Conservation (phyloP, 1,140 invertebrate genomes). For the Saxidomus purpurata region DNA sequence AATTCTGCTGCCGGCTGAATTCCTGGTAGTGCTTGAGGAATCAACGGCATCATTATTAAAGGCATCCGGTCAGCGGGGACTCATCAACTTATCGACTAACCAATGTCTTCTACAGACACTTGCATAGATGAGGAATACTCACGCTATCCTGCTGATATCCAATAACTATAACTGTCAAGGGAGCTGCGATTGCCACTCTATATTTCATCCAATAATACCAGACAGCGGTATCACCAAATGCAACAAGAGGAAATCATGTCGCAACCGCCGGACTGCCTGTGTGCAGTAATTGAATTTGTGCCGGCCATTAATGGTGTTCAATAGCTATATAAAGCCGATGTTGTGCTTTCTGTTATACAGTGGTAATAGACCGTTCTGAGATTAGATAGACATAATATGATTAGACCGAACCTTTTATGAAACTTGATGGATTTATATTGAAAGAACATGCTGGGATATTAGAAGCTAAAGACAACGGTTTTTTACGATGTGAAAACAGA, state of each 20-base stretch:
- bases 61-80: background rate
- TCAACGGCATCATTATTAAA: background rate
- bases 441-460: no score
- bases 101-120: background rate
- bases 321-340: background rate
- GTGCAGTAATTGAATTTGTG: constrained; percentile 29
- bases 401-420: no score
- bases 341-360: background rate
- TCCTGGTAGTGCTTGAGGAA: background rate
- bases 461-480: no score
- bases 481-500: no score
- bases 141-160: constrained; percentile 32
- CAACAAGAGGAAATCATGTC: constrained; percentile 31
- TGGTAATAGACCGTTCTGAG: background rate
- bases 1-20: no score
- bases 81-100: constrained; percentile 1
- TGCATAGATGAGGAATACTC: background rate
- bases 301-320: background rate
- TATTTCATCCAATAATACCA: constrained; percentile 39
- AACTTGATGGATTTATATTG: no score
- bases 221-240: constrained; percentile 18
- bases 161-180: constrained; percentile 33
- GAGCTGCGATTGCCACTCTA: background rate
- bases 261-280: background rate
- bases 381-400: background rate